Evolutionary conservation across 1,140 invertebrate genomes (phyloP), one percentile per base, ranked within the genome.

Genomic region (Panagrolaimus sp.): DNA sequence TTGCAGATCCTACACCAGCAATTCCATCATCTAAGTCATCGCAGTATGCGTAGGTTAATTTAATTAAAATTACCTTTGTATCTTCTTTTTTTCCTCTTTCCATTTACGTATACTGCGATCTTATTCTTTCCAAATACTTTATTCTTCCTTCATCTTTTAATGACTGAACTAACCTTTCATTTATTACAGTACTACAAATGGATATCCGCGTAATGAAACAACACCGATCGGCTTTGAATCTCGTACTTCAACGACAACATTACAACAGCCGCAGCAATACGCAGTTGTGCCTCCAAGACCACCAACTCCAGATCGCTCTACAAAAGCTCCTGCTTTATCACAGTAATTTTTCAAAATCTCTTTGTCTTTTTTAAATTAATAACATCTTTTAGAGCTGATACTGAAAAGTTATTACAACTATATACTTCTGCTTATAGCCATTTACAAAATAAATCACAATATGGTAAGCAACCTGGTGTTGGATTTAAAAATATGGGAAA

Each of bases 401-500:
- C 27, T 57, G 5, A 2, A n/a, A 27, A 27, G 20, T 16, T 13
- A 11, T 16, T 20, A 1, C 27, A 27, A 2, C 11, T 11, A 3
- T 57, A 20, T 57, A 57, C 51, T 11, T 25, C 8, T 20, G 16
- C 8, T 20, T 57, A 27, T 16, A n/a, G 14, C 5, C 63, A 5
- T 16, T 31, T 23, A 3, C 63, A 25, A 13, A 9, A 64, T 44
- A 23, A 20, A 13, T 11, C 20, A 57, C 27, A 20, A 27, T 11
- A 5, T 16, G 9, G 14, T 2, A 27, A 27, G 4, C 13, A 20
- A 3, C 51, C 51, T 1, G 20, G 20, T n/a, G 51, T 57, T 72
- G 91, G 91, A 38, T 86, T 92, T 74, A 86, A 90, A 77, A 92
- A 92, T 85, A 86, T 91, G 81, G 91, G 90, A 70, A 92, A 92